Conservation (phyloP, 2,113 vertebrate genomes). For the Toxotes chatareus region DNA sequence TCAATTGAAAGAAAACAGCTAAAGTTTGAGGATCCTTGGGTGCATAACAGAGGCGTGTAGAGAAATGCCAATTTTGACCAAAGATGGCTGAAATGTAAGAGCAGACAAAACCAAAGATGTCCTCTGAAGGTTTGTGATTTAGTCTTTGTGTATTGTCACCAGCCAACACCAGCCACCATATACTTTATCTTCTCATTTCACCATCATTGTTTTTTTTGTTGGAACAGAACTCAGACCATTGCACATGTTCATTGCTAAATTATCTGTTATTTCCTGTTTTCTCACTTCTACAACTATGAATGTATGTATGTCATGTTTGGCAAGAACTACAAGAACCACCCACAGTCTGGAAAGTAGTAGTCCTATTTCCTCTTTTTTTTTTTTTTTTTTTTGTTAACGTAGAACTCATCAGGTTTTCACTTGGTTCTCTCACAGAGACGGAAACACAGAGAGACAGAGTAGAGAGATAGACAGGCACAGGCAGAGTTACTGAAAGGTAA, state of each 20-base stretch:
- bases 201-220: not conserved
- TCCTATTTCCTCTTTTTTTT: conserved; percentile 7
- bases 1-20: no score
- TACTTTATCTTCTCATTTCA: not conserved
- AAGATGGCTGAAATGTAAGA: no score
- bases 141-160: no score
- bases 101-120: no score
- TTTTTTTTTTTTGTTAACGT: not conserved
- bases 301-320: not conserved
- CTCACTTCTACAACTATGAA: not conserved
- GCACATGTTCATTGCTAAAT: not conserved
- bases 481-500: not conserved
- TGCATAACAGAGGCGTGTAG: no score
- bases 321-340: no score
- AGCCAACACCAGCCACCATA: no score
- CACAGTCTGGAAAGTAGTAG: no score
- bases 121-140: no score
- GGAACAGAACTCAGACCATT: not conserved
- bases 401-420: not conserved
- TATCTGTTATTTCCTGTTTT: not conserved
- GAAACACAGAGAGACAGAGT: not conserved
- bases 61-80: no score
- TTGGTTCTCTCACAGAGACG: not conserved
- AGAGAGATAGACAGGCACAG: not conserved
- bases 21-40: no score